Conservation (phyloP, 2,113 vertebrate species). For the Microcebus tavaratra region DNA sequence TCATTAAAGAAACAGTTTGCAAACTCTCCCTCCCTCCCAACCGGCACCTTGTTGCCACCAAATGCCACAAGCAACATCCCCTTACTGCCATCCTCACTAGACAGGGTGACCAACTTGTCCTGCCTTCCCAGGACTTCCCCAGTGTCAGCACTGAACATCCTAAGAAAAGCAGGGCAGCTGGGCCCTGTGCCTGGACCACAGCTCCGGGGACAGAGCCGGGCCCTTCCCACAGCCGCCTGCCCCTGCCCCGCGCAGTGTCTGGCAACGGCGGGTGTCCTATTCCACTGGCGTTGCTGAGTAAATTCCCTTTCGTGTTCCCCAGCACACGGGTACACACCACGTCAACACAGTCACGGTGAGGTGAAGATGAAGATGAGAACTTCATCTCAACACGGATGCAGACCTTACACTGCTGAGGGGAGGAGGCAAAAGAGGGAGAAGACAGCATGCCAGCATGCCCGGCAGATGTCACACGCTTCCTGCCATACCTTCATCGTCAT, state of each 20-base stretch:
- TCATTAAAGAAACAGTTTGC: not conserved
- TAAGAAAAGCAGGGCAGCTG: not conserved
- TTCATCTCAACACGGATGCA: not conserved
- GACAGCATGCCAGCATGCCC: not conserved
- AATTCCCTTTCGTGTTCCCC: not conserved
- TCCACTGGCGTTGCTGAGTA: not conserved
- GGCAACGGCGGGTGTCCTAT: not conserved
- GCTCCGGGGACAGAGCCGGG: not conserved
- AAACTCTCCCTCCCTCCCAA: not conserved
- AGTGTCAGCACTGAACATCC: not conserved
- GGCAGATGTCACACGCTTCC: not conserved
- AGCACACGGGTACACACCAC: not conserved
- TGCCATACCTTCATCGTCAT: not conserved
- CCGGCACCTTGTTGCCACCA: not conserved
- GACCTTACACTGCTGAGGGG: not conserved
- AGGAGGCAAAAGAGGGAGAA: not conserved
- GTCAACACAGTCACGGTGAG: accelerated
- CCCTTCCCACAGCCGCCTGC: accelerated
- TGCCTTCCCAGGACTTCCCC: not conserved
- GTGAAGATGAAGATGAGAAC: too few species aligned
- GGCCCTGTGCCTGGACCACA: not conserved
- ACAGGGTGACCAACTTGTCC: not conserved
- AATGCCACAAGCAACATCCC: not conserved
- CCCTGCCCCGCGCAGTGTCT: not conserved
- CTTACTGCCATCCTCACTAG: not conserved